phyloP scores from a whole-genome alignment of 2,888 invertebrate genomes.

The Melanchra persicariae region DNA sequence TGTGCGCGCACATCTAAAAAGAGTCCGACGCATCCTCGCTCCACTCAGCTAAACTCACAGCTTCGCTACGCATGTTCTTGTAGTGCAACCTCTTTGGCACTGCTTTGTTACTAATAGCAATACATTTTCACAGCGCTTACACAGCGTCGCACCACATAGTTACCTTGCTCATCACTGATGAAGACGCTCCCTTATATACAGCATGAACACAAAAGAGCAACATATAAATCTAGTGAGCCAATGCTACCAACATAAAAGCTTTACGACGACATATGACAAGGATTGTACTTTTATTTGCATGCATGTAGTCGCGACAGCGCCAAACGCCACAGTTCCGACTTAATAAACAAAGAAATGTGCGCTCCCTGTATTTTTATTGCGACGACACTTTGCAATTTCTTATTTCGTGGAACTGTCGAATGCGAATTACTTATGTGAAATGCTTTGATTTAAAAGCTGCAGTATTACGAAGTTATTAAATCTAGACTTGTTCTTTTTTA shows the following conservation, averaged over 20 bases:
- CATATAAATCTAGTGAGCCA: slow-evolving; percentile 50
- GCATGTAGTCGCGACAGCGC: slow-evolving; percentile 33
- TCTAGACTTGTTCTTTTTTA: neutral
- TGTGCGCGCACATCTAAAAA: too few relatives aligned
- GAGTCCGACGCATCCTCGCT: too few relatives aligned
- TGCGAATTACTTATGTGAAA: slow-evolving; percentile 37
- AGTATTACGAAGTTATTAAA: slow-evolving; percentile 2
- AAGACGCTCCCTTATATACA: neutral
- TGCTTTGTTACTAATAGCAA: too few relatives aligned
- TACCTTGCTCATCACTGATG: neutral
- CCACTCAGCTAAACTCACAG: too few relatives aligned
- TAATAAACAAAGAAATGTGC: slow-evolving; percentile 54
- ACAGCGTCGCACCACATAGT: neutral
- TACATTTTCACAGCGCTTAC: neutral
- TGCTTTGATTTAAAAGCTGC: slow-evolving; percentile 26
- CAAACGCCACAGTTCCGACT: slow-evolving; percentile 20
- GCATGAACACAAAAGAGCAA: slow-evolving; percentile 16
- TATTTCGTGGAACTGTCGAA: slow-evolving; percentile 13
- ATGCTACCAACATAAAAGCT: slow-evolving; percentile 48
- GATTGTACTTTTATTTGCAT: slow-evolving; percentile 52
- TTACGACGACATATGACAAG: slow-evolving; percentile 45
- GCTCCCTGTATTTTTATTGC: slow-evolving; percentile 51
- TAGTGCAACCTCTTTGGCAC: too few relatives aligned
- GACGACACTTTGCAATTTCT: slow-evolving; percentile 32
- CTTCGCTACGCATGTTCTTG: too few relatives aligned